Evolutionary conservation across 2,113 vertebrate genomes (phyloP).

Genomic region (Varanus salvator): DNA sequence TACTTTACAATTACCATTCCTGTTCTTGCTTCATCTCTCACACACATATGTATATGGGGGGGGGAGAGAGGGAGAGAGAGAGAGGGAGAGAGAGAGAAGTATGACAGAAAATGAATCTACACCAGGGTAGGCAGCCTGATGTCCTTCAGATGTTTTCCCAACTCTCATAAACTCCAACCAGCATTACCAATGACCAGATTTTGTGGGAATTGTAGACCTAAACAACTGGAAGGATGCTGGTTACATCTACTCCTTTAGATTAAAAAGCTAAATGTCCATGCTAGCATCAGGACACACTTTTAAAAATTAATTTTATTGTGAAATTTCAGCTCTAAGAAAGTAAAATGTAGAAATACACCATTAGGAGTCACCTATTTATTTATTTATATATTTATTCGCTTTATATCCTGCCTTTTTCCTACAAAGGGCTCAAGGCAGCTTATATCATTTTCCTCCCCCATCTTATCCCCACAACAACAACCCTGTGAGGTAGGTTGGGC

Average conservation of each 20-base stretch:
- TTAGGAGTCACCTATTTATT: no score
- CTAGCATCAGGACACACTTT: background rate
- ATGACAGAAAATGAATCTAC: background rate
- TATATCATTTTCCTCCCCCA: no score
- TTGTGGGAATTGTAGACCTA: background rate
- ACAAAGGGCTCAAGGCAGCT: no score
- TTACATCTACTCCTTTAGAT: background rate
- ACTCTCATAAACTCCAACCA: background rate
- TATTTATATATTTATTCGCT: no score
- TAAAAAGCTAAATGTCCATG: background rate
- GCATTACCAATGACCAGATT: background rate
- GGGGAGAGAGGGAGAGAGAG: no score
- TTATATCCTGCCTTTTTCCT: no score
- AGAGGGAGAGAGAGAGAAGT: background rate
- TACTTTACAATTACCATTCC: conserved; percentile 11
- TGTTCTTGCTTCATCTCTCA: background rate
- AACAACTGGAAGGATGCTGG: background rate
- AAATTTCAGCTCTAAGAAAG: background rate
- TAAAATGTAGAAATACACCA: no score
- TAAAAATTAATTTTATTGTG: background rate
- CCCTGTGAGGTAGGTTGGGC: no score
- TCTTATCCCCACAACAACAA: no score
- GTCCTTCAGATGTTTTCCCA: no score
- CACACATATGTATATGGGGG: no score
- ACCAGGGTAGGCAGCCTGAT: background rate